A percentile compares a stretch with the other conserved stretches of the same genome.
Conservation (phyloP, 2,888 invertebrate species). For the Sarcophaga rosellei region DNA sequence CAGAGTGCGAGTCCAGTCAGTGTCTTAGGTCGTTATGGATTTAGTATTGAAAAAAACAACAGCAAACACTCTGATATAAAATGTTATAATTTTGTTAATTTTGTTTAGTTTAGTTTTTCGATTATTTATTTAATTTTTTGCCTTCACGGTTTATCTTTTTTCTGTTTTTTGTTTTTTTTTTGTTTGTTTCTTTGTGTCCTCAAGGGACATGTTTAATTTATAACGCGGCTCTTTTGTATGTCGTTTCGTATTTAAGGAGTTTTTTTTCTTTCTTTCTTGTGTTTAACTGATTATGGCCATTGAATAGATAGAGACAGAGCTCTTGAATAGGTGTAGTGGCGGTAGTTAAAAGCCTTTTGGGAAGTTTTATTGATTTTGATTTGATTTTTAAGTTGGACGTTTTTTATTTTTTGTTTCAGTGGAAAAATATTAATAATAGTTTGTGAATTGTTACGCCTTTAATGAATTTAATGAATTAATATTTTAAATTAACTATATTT, state of each 20-base stretch:
- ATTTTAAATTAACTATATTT: constrained; percentile 31
- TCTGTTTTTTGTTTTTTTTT: constrained; percentile 1
- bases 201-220: constrained; percentile 66
- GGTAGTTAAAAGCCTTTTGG: constrained; percentile 51
- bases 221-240: constrained; percentile 55
- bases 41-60: background rate
- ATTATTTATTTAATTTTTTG: background rate
- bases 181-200: constrained; percentile 41
- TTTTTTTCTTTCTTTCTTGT: background rate
- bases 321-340: constrained; percentile 4
- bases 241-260: constrained; percentile 43
- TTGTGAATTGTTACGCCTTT: constrained; percentile 64
- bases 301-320: constrained; percentile 6
- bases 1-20: constrained; percentile 19
- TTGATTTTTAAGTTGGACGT: background rate
- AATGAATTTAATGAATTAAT: constrained; percentile 61
- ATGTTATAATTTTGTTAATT: constrained; percentile 54
- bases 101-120: constrained; percentile 41
- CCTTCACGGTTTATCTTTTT: background rate
- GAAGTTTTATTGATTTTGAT: constrained; percentile 53
- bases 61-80: constrained; percentile 13
- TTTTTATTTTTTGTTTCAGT: background rate
- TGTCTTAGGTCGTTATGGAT: constrained; percentile 38
- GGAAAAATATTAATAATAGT: constrained; percentile 50
- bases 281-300: constrained; percentile 28